Base-by-base conservation (phyloP, 2,113 vertebrate species). In the Lagopus leucura region DNA sequence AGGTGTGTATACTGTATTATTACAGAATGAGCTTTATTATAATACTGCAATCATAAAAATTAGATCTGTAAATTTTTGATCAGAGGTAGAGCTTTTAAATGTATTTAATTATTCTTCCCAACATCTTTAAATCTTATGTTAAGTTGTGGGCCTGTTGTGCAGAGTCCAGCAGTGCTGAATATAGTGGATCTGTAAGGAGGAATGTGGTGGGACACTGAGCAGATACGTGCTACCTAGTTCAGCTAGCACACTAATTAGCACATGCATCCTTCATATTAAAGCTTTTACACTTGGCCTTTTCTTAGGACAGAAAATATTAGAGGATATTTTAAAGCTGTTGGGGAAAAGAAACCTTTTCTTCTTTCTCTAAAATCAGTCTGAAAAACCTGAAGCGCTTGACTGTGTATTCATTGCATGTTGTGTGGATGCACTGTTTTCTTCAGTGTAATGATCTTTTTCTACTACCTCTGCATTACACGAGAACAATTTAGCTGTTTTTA, bases 241-340 rank as follows among this genome's bases (percentile, higher is more conserved):
- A 97, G 94, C 79, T 45, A 79, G 70, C 97, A 97, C 95, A 97
- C 98, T 98, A 96, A 97, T 97, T 98, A 98, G 97, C n/a, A 71
- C 81, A 87, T 95, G 93, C 77, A 50, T 96, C 88, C 80, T 90
- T 69, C 93, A 69, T 17, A 30, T 74, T 96, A 77, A 64, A 92
- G 61, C 95, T 92, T 95, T 92, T 82, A 75, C 40, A 84, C 34
- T 84, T 78, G 67, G 52, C 60, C 69, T 72, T 70, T 90, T 94
- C 72, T 84, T 86, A 65, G 69, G 76, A 45, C 42, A 73, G 93
- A 95, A 95, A 91, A 94, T 69, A 47, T 34, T 86, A 90, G 22
- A 80, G 47, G 20, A 5, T 52, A 12, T 20, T 77, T 95, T 91
- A 63, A 92, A 93, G 71, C 40, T 48, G 69, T 52, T 70, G 82